These are phyloP conservation scores for Parascotia fuliginaria DNA, from an alignment of 2,888 invertebrate genomes.

Conservation along the genomic window DNA sequence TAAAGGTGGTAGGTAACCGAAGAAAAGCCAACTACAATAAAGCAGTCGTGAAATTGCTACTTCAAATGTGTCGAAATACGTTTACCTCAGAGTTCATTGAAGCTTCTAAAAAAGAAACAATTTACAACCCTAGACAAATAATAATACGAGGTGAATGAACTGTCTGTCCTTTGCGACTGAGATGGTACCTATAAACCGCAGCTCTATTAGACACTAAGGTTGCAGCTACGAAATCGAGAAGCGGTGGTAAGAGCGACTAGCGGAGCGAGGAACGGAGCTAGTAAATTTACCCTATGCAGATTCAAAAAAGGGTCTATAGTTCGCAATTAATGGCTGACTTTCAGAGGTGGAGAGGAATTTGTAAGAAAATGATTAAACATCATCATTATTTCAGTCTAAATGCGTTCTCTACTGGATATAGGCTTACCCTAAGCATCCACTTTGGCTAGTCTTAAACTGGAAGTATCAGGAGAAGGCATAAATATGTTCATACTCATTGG, in stretches of 20 bases:
- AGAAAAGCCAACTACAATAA: no score
- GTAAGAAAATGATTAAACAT: no score
- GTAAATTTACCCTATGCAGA: not conserved
- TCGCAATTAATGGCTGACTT: no score
- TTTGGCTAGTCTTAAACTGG: no score
- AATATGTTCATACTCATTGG: no score
- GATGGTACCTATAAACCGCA: slow-evolving; percentile 20
- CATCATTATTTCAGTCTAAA: no score
- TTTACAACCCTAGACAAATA: not conserved
- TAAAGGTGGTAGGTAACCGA: no score
- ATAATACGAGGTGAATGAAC: slow-evolving; percentile 23
- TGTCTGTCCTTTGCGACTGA: slow-evolving; percentile 27
- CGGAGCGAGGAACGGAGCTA: not conserved
- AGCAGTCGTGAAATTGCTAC: not conserved
- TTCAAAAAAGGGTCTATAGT: no score
- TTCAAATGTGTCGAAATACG: not conserved
- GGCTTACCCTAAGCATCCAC: no score
- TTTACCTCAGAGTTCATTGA: not conserved
- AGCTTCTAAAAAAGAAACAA: not conserved
- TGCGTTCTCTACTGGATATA: no score
- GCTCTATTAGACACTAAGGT: slow-evolving; percentile 12
- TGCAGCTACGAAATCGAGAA: not conserved
- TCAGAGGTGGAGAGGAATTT: no score
- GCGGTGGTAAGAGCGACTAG: not conserved
- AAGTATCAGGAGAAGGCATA: no score